Percentiles rank a stretch among this genome's conserved stretches.
phyloP scores from a whole-genome alignment of 2,888 invertebrate species.

The Calameuta pallipes region DNA sequence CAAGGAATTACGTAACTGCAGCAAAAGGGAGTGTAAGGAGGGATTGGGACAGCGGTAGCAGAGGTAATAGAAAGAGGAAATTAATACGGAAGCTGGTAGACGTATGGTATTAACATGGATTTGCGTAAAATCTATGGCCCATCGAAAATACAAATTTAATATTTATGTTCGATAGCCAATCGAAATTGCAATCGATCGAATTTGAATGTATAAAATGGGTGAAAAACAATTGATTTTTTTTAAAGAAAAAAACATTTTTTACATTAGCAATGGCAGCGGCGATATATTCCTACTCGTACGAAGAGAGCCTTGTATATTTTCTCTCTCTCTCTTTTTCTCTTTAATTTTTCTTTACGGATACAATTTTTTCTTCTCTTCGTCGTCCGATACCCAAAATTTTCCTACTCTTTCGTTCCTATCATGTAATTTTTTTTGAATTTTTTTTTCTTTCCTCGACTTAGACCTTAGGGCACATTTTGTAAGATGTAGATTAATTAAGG shows the following conservation, averaged over 20 bases:
- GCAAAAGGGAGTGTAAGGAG: not conserved
- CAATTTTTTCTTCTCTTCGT: slow-evolving; percentile 11
- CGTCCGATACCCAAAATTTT: not conserved
- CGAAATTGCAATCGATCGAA: too few species aligned
- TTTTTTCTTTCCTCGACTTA: not conserved
- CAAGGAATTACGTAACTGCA: not conserved
- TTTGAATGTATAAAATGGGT: too few species aligned
- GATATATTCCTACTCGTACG: not conserved
- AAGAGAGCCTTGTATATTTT: not conserved
- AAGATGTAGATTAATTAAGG: not conserved
- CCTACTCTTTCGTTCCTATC: slow-evolving; percentile 5
- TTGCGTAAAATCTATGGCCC: not conserved
- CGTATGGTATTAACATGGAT: not conserved
- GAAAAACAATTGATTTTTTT: too few species aligned
- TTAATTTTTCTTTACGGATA: slow-evolving; percentile 4
- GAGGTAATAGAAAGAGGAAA: not conserved
- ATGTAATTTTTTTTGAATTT: not conserved
- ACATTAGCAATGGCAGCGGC: not conserved
- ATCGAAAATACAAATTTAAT: not conserved
- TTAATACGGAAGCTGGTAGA: not conserved
- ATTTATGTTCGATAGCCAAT: not conserved
- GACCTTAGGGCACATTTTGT: not conserved
- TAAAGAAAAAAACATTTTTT: not conserved
- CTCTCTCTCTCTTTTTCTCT: not conserved
- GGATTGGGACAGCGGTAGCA: not conserved